Percentiles rank a stretch among this genome's conserved stretches.
Evolutionary conservation across 2,888 invertebrate genomes (phyloP).

Genomic region (Catocala sponsa): DNA sequence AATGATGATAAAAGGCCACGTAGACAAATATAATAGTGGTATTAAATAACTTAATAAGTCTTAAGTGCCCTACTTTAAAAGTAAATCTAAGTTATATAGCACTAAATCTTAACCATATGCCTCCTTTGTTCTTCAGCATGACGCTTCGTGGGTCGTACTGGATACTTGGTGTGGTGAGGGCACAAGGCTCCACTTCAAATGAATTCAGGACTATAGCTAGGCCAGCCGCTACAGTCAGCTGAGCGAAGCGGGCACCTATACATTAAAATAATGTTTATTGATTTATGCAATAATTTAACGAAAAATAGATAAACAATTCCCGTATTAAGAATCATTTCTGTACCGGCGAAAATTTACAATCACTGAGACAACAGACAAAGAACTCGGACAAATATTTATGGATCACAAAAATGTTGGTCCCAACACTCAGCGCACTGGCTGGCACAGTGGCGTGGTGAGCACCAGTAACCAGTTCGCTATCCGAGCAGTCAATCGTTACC

Average conservation of each 20-base stretch:
- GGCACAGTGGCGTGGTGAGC: no score
- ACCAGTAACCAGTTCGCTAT: no score
- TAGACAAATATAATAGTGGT: conserved; percentile 13
- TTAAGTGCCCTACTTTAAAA: conserved; percentile 26
- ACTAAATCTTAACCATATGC: conserved; percentile 78
- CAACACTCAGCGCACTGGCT: no score
- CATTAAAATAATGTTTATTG: conserved; percentile 11
- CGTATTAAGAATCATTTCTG: no score
- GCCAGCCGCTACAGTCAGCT: conserved; percentile 74
- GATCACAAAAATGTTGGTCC: no score
- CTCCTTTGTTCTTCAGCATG: conserved; percentile 82
- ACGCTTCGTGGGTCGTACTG: conserved; percentile 81
- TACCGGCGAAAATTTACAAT: no score
- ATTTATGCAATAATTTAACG: no score
- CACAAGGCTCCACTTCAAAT: conserved; percentile 74
- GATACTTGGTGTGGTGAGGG: conserved; percentile 72
- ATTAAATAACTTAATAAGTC: conserved; percentile 40
- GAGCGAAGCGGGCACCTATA: conserved; percentile 83
- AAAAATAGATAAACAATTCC: no score
- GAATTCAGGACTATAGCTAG: conserved; percentile 70
- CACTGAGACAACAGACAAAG: no score
- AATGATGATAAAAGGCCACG: not conserved
- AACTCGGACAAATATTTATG: no score
- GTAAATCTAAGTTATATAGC: conserved; percentile 40
- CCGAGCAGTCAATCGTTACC: no score